Conservation (phyloP, 2,888 invertebrate genomes). For the Tanytarsus gracilentus region DNA sequence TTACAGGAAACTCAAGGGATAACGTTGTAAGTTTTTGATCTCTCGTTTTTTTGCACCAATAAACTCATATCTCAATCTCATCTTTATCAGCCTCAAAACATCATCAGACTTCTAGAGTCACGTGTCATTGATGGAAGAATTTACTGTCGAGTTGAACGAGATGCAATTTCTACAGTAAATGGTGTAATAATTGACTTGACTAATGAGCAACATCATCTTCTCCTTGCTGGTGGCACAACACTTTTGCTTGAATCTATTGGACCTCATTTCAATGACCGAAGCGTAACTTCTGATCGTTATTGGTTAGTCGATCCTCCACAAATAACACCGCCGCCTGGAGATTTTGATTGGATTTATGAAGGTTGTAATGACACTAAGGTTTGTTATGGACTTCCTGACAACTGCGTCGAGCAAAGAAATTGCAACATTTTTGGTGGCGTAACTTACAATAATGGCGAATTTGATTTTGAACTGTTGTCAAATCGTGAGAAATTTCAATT, state of each 20-base stretch:
- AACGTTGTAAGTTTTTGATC: neutral
- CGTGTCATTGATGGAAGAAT: slow-evolving; percentile 60
- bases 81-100: slow-evolving; percentile 50
- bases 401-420: too few species aligned
- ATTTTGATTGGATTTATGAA: too few species aligned
- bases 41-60: too few species aligned
- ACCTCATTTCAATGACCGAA: too few species aligned
- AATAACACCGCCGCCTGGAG: too few species aligned
- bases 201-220: slow-evolving; percentile 57
- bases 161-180: slow-evolving; percentile 53
- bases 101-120: slow-evolving; percentile 53
- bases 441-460: slow-evolving; percentile 50
- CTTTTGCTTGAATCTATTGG: neutral
- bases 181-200: slow-evolving; percentile 61
- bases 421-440: slow-evolving; percentile 51
- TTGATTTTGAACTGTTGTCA: slow-evolving; percentile 56
- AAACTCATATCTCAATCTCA: too few species aligned
- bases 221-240: slow-evolving; percentile 50
- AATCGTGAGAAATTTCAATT: slow-evolving; percentile 33
- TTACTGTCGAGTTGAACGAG: slow-evolving; percentile 66
- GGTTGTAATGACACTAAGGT: too few species aligned
- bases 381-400: too few species aligned
- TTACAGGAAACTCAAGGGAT: neutral
- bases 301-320: too few species aligned
- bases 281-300: too few species aligned